Conservation (phyloP, 2,113 vertebrate genomes). For the Zosterops hypoxanthus region DNA sequence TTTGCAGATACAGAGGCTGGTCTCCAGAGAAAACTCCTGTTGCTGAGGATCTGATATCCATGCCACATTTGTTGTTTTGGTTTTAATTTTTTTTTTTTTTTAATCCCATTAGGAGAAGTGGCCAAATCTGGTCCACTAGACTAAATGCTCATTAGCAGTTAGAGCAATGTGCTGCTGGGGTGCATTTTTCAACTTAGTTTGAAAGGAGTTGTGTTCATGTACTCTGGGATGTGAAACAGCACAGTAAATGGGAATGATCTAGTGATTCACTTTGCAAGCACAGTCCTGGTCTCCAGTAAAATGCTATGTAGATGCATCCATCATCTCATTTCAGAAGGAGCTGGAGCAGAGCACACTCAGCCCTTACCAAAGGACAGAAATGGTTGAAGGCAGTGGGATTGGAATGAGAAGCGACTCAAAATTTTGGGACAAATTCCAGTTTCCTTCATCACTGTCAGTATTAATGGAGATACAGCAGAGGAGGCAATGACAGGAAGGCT, state of each 20-base stretch:
- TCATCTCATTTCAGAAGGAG: neutral
- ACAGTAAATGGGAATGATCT: neutral
- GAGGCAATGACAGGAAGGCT: neutral
- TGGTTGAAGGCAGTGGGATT: neutral
- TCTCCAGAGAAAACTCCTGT: neutral
- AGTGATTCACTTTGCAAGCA: neutral
- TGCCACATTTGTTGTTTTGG: neutral
- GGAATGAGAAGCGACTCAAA: neutral
- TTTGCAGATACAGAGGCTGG: neutral
- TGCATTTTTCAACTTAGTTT: neutral
- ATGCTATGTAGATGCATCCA: neutral
- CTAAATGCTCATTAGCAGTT: neutral
- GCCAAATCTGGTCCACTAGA: neutral
- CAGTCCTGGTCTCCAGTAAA: neutral
- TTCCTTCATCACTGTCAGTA: slow-evolving; percentile 5
- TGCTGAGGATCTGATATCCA: neutral
- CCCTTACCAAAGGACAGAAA: neutral
- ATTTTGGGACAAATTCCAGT: slow-evolving; percentile 1
- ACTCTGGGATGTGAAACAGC: neutral
- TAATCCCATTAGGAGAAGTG: neutral
- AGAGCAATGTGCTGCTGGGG: neutral
- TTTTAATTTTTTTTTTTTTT: neutral
- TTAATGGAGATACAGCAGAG: slow-evolving; percentile 10
- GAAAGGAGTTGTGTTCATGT: neutral
- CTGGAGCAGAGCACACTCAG: neutral